A percentile compares a stretch with the other conserved stretches of the same genome.
Evolutionary conservation across 1,140 invertebrate species (phyloP).

Genomic region (Parasteatoda tepidariorum): DNA sequence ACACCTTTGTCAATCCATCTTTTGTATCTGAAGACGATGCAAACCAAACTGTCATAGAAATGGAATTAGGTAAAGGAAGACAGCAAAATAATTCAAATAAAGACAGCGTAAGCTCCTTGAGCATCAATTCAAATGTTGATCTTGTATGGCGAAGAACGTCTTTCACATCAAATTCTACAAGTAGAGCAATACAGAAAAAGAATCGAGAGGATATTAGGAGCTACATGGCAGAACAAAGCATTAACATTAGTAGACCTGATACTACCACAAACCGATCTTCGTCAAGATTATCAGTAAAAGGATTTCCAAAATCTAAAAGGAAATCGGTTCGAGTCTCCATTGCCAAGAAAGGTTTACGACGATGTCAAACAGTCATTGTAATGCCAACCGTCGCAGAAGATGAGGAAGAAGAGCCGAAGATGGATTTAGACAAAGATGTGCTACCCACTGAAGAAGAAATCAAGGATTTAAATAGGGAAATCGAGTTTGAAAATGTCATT

Average conservation of each 20-base stretch:
- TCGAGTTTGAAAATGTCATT: conserved; percentile 48
- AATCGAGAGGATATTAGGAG: conserved; percentile 15
- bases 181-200: conserved; percentile 22
- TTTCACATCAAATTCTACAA: conserved; percentile 24
- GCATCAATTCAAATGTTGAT: no score
- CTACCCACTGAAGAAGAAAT: conserved; percentile 6
- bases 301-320: conserved; percentile 12
- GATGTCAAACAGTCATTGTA: conserved; percentile 50
- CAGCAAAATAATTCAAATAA: background rate
- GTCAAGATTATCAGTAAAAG: background rate
- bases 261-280: background rate
- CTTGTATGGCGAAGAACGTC: conserved; percentile 11
- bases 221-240: conserved; percentile 7
- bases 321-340: conserved; percentile 39
- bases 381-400: conserved; percentile 54
- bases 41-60: conserved; percentile 22
- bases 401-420: conserved; percentile 14
- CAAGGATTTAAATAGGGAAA: conserved; percentile 42
- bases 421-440: background rate
- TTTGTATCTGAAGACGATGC: background rate
- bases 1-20: background rate
- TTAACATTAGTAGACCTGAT: background rate
- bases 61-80: background rate
- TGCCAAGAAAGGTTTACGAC: conserved; percentile 17
- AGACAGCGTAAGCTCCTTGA: no score